Evolutionary conservation across 2,797 vertebrate genomes (phyloP).

Genomic region (Bradypodion ventrale): DNA sequence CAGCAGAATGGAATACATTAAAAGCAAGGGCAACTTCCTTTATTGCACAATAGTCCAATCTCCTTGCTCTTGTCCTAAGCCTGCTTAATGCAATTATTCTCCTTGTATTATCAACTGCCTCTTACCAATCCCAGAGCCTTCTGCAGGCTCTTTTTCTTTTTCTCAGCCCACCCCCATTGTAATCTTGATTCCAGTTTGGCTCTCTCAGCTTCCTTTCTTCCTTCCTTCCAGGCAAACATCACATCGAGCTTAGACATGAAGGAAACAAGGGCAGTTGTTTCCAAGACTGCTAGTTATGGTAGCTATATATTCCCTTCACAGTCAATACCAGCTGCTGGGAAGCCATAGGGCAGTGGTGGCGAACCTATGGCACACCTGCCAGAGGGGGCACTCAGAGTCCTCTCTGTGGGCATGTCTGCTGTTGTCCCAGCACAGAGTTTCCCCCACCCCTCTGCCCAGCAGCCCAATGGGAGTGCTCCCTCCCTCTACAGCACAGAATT

Average conservation of each 20-base stretch:
- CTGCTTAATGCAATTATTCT: not conserved
- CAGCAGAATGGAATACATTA: slow-evolving; percentile 19
- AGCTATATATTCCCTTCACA: not conserved
- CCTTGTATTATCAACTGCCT: not conserved
- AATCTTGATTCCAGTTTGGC: no score
- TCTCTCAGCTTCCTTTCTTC: no score
- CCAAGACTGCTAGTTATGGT: not conserved
- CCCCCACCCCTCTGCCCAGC: no score
- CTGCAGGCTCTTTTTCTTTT: not conserved
- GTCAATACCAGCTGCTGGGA: not conserved
- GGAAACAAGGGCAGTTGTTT: not conserved
- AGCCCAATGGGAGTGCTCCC: no score
- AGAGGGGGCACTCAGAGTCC: no score
- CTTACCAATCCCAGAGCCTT: not conserved
- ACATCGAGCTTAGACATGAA: not conserved
- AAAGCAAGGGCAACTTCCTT: not conserved
- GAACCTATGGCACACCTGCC: no score
- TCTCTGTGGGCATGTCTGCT: no score
- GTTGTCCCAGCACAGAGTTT: no score
- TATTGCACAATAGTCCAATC: not conserved
- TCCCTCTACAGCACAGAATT: no score
- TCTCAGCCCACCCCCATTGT: no score
- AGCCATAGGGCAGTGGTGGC: no score
- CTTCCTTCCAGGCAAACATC: not conserved
- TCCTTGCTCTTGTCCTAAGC: not conserved